Evolutionary conservation across 2,113 vertebrate species (phyloP).

Genomic region (Podiceps cristatus): DNA sequence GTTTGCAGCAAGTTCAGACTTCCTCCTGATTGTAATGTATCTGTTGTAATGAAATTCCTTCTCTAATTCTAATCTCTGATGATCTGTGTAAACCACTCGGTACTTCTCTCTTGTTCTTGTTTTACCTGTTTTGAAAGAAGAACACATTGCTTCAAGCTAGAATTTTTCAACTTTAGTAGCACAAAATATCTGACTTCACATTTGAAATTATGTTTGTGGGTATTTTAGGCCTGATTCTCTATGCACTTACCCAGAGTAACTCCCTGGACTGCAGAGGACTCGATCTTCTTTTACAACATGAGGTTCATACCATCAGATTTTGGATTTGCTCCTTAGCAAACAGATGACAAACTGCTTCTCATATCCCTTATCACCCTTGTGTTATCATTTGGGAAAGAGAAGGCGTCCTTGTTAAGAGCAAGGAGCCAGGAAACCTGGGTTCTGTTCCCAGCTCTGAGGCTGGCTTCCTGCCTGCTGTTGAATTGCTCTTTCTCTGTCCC

Average conservation of each 20-base stretch:
- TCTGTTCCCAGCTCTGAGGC: background rate
- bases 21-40: conserved; percentile 96
- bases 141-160: conserved; percentile 64
- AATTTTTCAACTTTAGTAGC: conserved; percentile 3
- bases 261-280: background rate
- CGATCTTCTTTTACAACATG: background rate
- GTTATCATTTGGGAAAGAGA: background rate
- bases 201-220: background rate
- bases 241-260: conserved; percentile 31
- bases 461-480: background rate
- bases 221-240: background rate
- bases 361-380: background rate
- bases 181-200: conserved; percentile 36
- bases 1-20: conserved; percentile 93
- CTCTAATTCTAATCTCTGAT: conserved; percentile 95
- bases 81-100: conserved; percentile 95
- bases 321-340: conserved; percentile 1
- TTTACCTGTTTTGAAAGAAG: conserved; percentile 86
- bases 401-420: background rate
- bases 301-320: background rate
- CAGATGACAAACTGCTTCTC: background rate
- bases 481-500: background rate
- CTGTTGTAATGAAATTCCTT: conserved; percentile 98
- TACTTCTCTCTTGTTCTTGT: conserved; percentile 99
- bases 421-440: conserved; percentile 4